Evolutionary conservation across 1,140 invertebrate species (phyloP).

Genomic region (Drosophila guanche): DNA sequence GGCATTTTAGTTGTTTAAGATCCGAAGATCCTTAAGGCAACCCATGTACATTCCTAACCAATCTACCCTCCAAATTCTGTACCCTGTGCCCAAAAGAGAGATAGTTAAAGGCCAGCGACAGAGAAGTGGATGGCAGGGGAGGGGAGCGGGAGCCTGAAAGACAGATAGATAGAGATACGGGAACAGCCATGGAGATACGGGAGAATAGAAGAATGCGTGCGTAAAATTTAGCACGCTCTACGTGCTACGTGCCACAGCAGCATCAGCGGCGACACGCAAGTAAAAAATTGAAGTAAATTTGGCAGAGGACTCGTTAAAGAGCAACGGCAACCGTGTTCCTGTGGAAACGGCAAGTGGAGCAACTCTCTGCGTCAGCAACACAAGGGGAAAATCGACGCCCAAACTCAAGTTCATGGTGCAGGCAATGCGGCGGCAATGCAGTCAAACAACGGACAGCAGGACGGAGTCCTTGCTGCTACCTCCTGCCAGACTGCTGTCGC

Average conservation of each 20-base stretch:
- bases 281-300: constrained; percentile 81
- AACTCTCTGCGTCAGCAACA: background rate
- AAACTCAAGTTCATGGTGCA: constrained; percentile 46
- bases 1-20: too few relatives aligned
- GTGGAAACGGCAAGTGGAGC: constrained; percentile 8
- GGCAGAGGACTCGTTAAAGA: constrained; percentile 32
- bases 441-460: constrained; percentile 49
- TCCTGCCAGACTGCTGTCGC: constrained; percentile 35
- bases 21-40: too few relatives aligned
- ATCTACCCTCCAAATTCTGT: too few relatives aligned
- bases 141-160: background rate
- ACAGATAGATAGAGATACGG: background rate
- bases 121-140: background rate
- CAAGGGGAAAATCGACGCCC: constrained; percentile 15
- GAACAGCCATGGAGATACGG: constrained; percentile 6
- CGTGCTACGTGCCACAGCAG: constrained; percentile 38
- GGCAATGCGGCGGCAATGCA: constrained; percentile 70
- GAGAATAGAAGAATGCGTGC: constrained; percentile 64
- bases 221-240: constrained; percentile 77
- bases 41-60: too few relatives aligned
- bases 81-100: too few relatives aligned
- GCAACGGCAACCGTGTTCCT: constrained; percentile 9
- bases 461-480: constrained; percentile 4
- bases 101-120: background rate
- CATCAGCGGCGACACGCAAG: constrained; percentile 36